These are phyloP conservation scores for Lamellibrachia satsuma DNA, from an alignment of 2,888 invertebrate species.

Conservation along the genomic window DNA sequence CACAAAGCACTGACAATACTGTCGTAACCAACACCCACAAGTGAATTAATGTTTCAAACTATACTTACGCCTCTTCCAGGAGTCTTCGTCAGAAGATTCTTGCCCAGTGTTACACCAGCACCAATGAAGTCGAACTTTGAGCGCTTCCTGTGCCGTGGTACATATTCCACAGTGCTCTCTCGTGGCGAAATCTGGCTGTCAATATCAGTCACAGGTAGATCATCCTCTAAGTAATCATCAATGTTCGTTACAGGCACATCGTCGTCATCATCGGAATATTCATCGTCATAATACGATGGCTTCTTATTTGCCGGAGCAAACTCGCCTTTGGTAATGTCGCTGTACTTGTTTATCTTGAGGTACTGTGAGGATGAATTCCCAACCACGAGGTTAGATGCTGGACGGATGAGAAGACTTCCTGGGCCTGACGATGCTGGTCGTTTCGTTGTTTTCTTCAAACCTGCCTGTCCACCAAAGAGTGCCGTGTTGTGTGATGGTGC, in stretches of 20 bases:
- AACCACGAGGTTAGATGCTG: constrained; percentile 41
- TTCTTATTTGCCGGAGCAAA: constrained; percentile 34
- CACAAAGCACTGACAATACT: background rate
- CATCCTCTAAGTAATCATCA: constrained; percentile 43
- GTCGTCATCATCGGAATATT: constrained; percentile 31
- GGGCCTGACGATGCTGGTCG: constrained; percentile 29
- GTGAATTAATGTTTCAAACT: background rate
- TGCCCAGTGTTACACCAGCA: constrained; percentile 49
- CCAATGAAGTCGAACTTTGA: constrained; percentile 52
- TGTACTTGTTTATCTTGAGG: constrained; percentile 40
- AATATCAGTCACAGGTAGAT: constrained; percentile 34
- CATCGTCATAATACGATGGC: constrained; percentile 30
- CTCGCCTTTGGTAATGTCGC: constrained; percentile 37
- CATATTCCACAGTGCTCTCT: constrained; percentile 14
- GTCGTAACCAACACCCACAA: background rate
- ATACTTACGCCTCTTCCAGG: constrained; percentile 27
- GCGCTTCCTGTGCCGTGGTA: background rate
- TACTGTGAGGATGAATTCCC: constrained; percentile 35
- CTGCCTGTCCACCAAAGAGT: background rate
- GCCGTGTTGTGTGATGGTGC: background rate
- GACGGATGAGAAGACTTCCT: constrained; percentile 41
- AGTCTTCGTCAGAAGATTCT: constrained; percentile 45
- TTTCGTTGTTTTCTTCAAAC: background rate
- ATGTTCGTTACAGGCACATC: constrained; percentile 48
- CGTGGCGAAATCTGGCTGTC: constrained; percentile 25